phyloP scores from a whole-genome alignment of 2,797 vertebrate genomes.

The Arnoldichthys spilopterus region DNA sequence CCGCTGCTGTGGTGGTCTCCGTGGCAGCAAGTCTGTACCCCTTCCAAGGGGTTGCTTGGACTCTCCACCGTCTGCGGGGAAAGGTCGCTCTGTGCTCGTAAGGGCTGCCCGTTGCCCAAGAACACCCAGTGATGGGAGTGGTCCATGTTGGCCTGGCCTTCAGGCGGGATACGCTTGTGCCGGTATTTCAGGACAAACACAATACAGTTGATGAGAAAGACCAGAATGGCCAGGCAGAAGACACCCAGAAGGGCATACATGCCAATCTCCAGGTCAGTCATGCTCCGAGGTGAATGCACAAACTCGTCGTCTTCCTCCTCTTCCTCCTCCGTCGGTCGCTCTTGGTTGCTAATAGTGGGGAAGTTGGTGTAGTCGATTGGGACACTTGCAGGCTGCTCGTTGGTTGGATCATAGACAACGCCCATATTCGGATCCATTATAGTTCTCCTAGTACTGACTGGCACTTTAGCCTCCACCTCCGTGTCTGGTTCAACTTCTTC shows the following conservation, averaged over 20 bases:
- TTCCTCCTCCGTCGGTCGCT: conserved; percentile 71
- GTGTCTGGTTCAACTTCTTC: conserved; percentile 81
- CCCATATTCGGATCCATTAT: conserved; percentile 68
- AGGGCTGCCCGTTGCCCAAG: conserved; percentile 92
- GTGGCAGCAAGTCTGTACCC: conserved; percentile 91
- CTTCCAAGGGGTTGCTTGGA: conserved; percentile 86
- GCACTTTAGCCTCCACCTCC: conserved; percentile 71
- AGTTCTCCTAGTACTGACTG: conserved; percentile 76
- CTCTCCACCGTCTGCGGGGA: conserved; percentile 88
- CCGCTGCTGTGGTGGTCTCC: conserved; percentile 96
- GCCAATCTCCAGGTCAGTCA: conserved; percentile 97
- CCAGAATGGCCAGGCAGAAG: conserved; percentile 96
- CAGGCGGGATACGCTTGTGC: conserved; percentile 94
- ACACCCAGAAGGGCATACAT: conserved; percentile 97
- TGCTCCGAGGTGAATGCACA: conserved; percentile 87
- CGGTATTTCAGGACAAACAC: conserved; percentile 97
- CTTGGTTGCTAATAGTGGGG: conserved; percentile 81
- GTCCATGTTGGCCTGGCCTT: conserved; percentile 98
- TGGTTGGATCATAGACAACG: conserved; percentile 74
- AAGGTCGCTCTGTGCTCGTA: conserved; percentile 89
- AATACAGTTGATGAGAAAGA: conserved; percentile 99
- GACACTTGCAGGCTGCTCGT: conserved; percentile 82
- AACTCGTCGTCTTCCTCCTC: conserved; percentile 77
- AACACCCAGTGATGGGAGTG: conserved; percentile 99
- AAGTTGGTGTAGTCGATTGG: conserved; percentile 85